Percentiles rank a stretch among this genome's conserved stretches.
phyloP scores from a whole-genome alignment of 2,113 vertebrate genomes.

The Chaenogobius annularis region DNA sequence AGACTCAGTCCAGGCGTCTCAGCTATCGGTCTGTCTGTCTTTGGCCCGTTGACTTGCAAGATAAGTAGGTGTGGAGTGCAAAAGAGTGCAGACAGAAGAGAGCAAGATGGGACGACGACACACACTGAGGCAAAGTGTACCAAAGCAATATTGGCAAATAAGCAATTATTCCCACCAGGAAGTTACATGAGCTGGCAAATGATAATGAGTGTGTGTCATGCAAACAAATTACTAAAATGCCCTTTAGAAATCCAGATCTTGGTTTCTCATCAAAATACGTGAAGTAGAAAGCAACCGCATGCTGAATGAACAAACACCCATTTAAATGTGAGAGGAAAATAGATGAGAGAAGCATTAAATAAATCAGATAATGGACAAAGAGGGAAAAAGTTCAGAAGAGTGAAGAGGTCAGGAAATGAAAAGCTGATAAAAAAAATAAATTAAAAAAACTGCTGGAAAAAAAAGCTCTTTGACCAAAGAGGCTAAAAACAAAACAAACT shows the following conservation, averaged over 20 bases:
- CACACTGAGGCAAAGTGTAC: not conserved
- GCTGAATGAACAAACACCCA: conserved; percentile 26
- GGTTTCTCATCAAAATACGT: conserved; percentile 31
- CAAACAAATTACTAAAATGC: conserved; percentile 9
- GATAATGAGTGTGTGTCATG: conserved; percentile 6
- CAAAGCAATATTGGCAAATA: not conserved
- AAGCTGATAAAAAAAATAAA: conserved; percentile 20
- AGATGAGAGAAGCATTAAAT: conserved; percentile 30
- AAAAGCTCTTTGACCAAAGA: conserved; percentile 44
- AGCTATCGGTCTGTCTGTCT: conserved; percentile 35
- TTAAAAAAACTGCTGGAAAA: conserved; percentile 19
- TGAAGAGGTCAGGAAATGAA: conserved; percentile 44
- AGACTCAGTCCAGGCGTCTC: conserved; percentile 20
- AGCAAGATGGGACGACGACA: conserved; percentile 5
- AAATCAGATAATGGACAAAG: conserved; percentile 47
- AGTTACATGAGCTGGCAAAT: conserved; percentile 6
- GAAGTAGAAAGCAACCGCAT: not conserved
- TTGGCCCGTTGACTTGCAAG: conserved; percentile 29
- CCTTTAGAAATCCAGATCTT: conserved; percentile 11
- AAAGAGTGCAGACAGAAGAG: conserved; percentile 7
- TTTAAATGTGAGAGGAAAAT: conserved; percentile 39
- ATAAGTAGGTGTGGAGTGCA: conserved; percentile 29
- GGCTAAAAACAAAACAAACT: conserved; percentile 32
- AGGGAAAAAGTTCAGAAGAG: conserved; percentile 32
- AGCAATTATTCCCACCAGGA: not conserved